phyloP scores from a whole-genome alignment of 2,797 vertebrate species.

The Crocidura indochinensis region DNA sequence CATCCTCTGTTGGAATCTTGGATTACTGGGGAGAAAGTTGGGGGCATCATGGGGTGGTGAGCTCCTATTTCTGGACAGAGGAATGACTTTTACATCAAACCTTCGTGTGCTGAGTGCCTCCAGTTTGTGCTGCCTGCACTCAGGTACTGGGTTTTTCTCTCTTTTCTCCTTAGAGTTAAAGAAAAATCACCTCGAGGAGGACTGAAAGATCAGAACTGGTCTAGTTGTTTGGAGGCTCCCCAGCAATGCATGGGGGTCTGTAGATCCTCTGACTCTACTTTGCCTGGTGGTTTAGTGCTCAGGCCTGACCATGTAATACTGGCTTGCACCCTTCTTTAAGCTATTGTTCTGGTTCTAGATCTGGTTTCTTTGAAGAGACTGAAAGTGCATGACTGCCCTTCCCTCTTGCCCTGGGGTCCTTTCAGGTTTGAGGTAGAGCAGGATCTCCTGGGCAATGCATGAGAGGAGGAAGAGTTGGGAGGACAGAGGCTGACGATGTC shows the following conservation, averaged over 20 bases:
- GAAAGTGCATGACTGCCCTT: too few species aligned
- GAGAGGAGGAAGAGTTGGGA: neutral
- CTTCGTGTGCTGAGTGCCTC: neutral
- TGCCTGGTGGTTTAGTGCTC: too few species aligned
- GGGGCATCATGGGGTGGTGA: neutral
- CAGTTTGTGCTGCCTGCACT: constrained; percentile 12
- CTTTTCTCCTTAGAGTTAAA: constrained; percentile 1
- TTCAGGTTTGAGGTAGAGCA: neutral
- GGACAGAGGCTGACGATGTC: too few species aligned
- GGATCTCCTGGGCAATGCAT: neutral
- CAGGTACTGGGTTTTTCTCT: neutral
- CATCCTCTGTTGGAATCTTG: neutral
- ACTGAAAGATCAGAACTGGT: constrained; percentile 2
- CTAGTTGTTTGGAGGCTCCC: constrained; percentile 33
- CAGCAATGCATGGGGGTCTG: neutral
- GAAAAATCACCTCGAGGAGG: neutral
- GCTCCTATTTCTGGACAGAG: neutral
- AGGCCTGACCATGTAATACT: too few species aligned
- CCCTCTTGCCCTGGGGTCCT: neutral
- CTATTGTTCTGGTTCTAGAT: too few species aligned
- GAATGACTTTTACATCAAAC: accelerated
- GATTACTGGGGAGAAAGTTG: neutral
- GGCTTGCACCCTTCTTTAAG: too few species aligned
- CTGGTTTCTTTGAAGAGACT: too few species aligned
- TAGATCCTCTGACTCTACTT: too few species aligned